Base-by-base conservation (phyloP, 2,113 vertebrate species). In the Hirundichthys speculiger region DNA sequence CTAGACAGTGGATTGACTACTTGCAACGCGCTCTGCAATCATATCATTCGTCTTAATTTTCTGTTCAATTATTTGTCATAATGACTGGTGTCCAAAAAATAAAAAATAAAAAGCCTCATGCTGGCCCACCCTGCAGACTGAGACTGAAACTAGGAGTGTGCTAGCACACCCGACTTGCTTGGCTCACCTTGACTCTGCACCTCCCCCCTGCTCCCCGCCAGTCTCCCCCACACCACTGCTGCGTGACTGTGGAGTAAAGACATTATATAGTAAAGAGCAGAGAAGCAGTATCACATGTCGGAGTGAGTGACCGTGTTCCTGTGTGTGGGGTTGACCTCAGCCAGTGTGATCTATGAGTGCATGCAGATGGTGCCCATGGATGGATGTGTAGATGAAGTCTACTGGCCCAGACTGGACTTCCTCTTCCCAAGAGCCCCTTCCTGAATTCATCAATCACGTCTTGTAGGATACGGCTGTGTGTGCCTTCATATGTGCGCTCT, bases 31-130 rank as follows among this genome's bases (percentile, higher is more conserved):
- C 76, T 25, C 61, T 50, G 76, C 90, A 85, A 90, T 90, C 89
- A 90, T 89, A 90, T 91, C 88, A 89, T 92, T 92, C 88, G 88
- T 93, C 89, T 92, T 91, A 88, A 91, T 92, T 92, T 92, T 89
- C 82, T 76, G 67, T 88, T 88, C 87, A 89, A 90, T 92, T 91
- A 92, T 91, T 90, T 85, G 80, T 82, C 53, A 77, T 91, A 92
- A 92, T 92, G 81, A 89, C 83, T 86, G 85, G 79, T 86, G 87
- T 90, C 90, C 88, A 75, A 87, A 83, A n/a, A n/a, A n/a, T n/a
- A n/a, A n/a, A n/a, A n/a, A n/a, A n/a, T n/a, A n/a, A n/a, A 73
- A 67, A 76, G 64, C 64, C 67, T 51, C 77, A 79, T 51, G 79
- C 77, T 78, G 83, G 64, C 66, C 72, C 69, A 56, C 62, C 55